Evolutionary conservation across 2,113 vertebrate species (phyloP).

Genomic region (Acanthisitta chloris): DNA sequence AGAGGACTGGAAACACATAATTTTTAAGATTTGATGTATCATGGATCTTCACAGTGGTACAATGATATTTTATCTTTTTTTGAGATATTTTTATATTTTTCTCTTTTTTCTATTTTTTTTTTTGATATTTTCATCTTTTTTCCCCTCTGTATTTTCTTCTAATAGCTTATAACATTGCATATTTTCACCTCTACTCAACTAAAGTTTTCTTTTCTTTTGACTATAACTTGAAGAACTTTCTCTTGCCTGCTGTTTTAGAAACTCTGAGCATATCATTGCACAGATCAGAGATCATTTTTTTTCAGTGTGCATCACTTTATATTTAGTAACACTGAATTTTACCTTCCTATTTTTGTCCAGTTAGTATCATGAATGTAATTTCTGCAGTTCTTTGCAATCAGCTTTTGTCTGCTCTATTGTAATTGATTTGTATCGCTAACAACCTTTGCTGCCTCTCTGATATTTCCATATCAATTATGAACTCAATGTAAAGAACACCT

Average conservation of each 20-base stretch:
- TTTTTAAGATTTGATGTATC: background rate
- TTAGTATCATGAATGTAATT: background rate
- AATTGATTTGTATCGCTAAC: background rate
- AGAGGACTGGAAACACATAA: background rate
- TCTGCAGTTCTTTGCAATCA: background rate
- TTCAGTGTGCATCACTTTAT: background rate
- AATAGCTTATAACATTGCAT: background rate
- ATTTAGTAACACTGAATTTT: background rate
- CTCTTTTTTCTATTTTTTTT: background rate
- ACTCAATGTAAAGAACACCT: background rate
- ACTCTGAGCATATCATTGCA: background rate
- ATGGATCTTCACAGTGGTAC: background rate
- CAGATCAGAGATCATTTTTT: background rate
- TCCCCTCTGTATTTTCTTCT: background rate
- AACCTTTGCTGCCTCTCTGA: background rate
- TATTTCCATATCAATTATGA: background rate
- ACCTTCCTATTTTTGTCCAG: background rate
- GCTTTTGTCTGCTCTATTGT: background rate
- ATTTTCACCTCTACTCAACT: background rate
- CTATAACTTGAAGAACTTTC: background rate
- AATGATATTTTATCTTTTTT: background rate
- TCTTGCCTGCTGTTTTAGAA: background rate
- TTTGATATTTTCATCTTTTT: background rate
- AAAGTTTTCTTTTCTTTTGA: background rate
- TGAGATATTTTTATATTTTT: no score